Evolutionary conservation across 2,797 vertebrate genomes (phyloP).

Genomic region (Poeciliopsis paucimaculata): DNA sequence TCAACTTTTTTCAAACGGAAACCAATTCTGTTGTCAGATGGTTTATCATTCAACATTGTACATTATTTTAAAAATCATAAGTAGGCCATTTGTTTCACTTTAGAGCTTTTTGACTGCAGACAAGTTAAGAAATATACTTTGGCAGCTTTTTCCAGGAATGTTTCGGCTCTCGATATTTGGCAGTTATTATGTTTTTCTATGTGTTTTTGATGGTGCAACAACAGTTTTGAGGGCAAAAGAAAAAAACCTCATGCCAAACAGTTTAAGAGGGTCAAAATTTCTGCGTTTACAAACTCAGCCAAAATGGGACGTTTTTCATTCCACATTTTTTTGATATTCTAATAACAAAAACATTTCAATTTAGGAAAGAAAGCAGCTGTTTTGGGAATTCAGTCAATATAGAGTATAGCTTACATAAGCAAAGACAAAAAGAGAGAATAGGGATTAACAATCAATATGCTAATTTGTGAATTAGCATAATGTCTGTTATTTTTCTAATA

Average conservation of each 20-base stretch:
- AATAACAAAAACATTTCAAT: background rate
- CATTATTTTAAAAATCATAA: background rate
- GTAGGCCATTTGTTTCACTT: background rate
- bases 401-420: background rate
- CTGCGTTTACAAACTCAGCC: background rate
- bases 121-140: no score
- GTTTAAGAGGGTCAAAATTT: background rate
- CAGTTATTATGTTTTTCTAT: background rate
- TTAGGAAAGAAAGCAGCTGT: background rate
- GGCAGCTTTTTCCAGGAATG: no score
- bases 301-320: background rate
- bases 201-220: background rate
- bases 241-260: background rate
- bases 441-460: background rate
- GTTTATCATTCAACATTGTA: background rate
- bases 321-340: background rate
- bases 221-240: background rate
- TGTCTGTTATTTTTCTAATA: background rate
- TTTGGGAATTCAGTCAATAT: background rate
- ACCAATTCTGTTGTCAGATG: background rate
- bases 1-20: background rate
- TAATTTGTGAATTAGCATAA: background rate
- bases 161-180: background rate
- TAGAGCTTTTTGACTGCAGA: no score
- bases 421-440: background rate